Base-by-base conservation (phyloP, 2,888 invertebrate genomes). In the Leptopilina drosophilae region DNA sequence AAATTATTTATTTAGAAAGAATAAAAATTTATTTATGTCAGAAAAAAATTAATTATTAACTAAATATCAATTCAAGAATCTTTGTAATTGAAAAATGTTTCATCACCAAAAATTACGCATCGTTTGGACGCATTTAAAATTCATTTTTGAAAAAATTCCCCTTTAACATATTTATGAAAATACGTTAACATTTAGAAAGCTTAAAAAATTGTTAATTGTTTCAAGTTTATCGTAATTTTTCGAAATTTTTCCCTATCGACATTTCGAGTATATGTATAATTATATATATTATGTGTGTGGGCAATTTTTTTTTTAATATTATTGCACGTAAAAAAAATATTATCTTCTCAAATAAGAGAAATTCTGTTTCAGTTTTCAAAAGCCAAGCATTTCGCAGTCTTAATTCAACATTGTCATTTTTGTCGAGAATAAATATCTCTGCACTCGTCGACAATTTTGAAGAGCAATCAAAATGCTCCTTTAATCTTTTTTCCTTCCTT, bases 381-480 rank as follows among this genome's bases (percentile, higher is more conserved):
- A 73, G 53, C 26, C 56, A 73, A 73, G 73, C 73, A 73, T 73
- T 73, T 73, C 56, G 73, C 73, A 73, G 73, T 73, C 73, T 73
- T 73, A 73, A 73, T 56, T 73, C 56, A 53, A 73, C 73, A 56
- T n/a, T 40, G 56, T 56, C 73, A 33, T 33, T 56, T 49, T 46
- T 73, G 33, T n/a, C n/a, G 56, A 73, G 56, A 26, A 73, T 73
- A 53, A 26, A 53, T 73, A 73, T 73, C 73, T 73, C 73, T 73
- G 26, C n/a, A 9, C 12, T 9, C n/a, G 53, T 14, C 56, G n/a
- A 33, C 56, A 56, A 56, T 56, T 46, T 49, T 56, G 56, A 73
- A 73, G 73, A 73, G 56, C 9, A 73, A 33, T n/a, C 56, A 40
- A 73, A 53, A 67, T 49, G 62, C 15, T 62, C 62, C 2, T 62